Evolutionary conservation across 2,113 vertebrate species (phyloP), one percentile per base, ranked within the genome.

Genomic region (Paramormyrops kingsleyae): DNA sequence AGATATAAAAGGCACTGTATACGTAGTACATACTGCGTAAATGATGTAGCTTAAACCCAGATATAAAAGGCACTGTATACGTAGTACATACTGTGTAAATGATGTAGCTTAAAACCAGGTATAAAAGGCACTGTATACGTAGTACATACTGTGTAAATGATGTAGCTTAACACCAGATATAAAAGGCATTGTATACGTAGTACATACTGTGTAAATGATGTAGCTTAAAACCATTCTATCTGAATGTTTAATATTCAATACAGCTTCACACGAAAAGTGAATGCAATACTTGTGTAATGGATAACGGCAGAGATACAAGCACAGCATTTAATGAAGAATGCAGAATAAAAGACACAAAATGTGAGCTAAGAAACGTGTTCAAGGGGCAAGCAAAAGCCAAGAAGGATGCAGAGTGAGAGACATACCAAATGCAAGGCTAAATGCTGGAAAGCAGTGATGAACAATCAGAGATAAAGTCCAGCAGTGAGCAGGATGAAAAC

Each of bases 61-160:
- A n/a, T n/a, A n/a, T n/a, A n/a, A 46, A 49, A 62, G 35, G 39
- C 4, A 66, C 21, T 66, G 87, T 88, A 39, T 15, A 13, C 95
- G 6, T 39, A 17, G 19, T 53, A 7, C 19, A 47, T 47, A 84
- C 9, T n/a, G 5, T 84, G 42, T 7, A 83, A 35, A 83, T 21
- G 42, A 17, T 80, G 31, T 80, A 42, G 35, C 74, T 42, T 6
- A 17, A 74, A 17, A 31, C 31, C 66, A 74, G n/a, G n/a, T n/a
- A n/a, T n/a, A n/a, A 46, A 49, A 62, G 35, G 39, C 4, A 66
- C 21, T 66, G 87, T 88, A 39, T 15, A 13, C 95, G 6, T 39
- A 17, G 19, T 53, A 7, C 19, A 47, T 47, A 84, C 9, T n/a
- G 5, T 84, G 42, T 7, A 83, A 35, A 83, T 21, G 42, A 17